These are phyloP conservation scores for Falco columbarius DNA, from an alignment of 2,797 vertebrate species.

Conservation along the genomic window DNA sequence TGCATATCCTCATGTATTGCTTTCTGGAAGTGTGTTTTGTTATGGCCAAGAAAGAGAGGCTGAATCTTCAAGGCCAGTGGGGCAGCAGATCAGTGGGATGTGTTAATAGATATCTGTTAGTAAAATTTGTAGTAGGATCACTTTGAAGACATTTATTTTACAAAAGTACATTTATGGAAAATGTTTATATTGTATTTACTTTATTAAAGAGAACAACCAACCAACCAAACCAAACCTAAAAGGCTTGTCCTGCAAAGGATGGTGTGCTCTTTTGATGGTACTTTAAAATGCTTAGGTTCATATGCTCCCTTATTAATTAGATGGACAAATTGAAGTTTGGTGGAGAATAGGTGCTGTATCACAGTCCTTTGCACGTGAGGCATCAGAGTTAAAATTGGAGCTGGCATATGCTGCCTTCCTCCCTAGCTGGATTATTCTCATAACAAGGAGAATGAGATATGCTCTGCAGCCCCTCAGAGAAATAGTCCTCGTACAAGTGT, in stretches of 20 bases:
- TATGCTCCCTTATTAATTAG: no score
- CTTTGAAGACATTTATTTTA: not conserved
- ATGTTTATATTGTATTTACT: not conserved
- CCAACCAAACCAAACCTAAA: not conserved
- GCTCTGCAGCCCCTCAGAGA: not conserved
- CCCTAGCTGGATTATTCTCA: not conserved
- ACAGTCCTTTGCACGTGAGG: fast-evolving
- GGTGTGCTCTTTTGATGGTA: fast-evolving
- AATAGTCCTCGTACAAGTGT: fast-evolving
- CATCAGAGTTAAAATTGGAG: not conserved
- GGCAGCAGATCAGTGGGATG: fast-evolving
- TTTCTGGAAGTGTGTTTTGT: not conserved
- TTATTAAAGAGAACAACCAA: no score
- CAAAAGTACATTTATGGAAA: not conserved
- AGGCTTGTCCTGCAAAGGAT: not conserved
- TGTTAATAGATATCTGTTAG: not conserved
- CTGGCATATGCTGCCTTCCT: not conserved
- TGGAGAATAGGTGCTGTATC: not conserved
- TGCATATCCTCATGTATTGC: not conserved
- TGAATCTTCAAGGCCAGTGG: not conserved
- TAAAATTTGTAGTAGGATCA: not conserved
- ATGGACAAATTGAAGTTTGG: not conserved
- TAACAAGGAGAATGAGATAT: not conserved
- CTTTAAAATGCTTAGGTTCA: no score
- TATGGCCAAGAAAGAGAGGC: not conserved